Evolutionary conservation across 2,113 vertebrate genomes (phyloP), one percentile per base, ranked within the genome.

Genomic region (Phoxinus phoxinus): DNA sequence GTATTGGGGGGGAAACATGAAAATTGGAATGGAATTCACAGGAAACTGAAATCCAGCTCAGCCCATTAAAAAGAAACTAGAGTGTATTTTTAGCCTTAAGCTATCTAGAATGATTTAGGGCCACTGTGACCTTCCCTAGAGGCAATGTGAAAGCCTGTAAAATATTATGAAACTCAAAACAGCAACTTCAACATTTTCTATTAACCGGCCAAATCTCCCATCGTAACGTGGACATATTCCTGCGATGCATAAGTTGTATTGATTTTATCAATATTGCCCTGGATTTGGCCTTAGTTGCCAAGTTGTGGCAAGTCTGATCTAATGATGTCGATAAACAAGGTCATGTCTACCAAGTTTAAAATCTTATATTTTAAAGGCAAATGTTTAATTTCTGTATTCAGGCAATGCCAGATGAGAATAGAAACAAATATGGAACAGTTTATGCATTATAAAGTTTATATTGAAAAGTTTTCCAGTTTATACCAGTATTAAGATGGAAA

Each of bases 1-100:
- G 37, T 48, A 83, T 58, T 81, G 53, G 23, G 27, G 21, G 32
- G 17, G n/a, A 76, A 58, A 72, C 51, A 21, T 27, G 12, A 6
- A 56, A 58, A 65, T n/a, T 73, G 25, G 75, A 83, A 77, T 87
- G 51, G 27, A 80, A 61, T 73, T 63, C 30, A 51, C 35, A 48
- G 67, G 72, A 48, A 51, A 81, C 21, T 48, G 25, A 67, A 67
- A 81, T 23, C 27, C 41, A 51, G 44, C 44, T 81, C 61, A 51
- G 25, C 9, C 61, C 61, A 51, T 71, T 69, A 83, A 71, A 73
- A 67, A 65, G 41, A 71, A 84, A 25, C 74, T 21, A 30, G 65
- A 48, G 51, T 23, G 41, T n/a, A 32, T 44, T 72, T 71, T 25
- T 69, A 81, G 44, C 59, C 59, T 27, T 1, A 53, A 81, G 79